These are phyloP conservation scores for Catalaphyllia jardinei DNA, from an alignment of 64 coral and sea anemone species.

Conservation along the genomic window DNA sequence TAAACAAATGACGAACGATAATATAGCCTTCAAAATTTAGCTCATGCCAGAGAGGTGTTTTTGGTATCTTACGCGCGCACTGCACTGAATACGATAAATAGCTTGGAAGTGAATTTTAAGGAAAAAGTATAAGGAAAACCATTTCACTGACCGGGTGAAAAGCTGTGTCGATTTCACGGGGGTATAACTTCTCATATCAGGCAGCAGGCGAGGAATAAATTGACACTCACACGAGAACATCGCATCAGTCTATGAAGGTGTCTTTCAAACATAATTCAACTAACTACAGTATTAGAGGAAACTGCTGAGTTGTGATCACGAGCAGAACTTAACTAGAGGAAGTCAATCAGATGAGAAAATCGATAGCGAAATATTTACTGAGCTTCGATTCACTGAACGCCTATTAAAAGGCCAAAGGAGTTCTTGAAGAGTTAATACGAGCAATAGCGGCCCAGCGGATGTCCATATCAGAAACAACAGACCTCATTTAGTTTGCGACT, in stretches of 20 bases:
- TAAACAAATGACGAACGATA: too few relatives aligned
- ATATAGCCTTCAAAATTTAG: neutral
- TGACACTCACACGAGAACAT: neutral
- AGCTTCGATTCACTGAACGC: neutral
- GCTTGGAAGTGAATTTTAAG: neutral
- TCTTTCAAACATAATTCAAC: neutral
- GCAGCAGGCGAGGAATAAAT: neutral
- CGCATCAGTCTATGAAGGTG: neutral
- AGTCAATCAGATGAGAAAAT: conserved; percentile 5
- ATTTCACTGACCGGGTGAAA: neutral
- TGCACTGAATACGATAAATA: too few relatives aligned
- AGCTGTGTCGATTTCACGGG: neutral
- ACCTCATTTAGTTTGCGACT: neutral
- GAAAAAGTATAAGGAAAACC: neutral
- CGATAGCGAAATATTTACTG: conserved; percentile 29
- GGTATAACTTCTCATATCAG: neutral
- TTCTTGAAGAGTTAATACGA: neutral
- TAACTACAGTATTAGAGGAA: conserved; percentile 12
- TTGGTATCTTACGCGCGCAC: too few relatives aligned
- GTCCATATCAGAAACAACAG: neutral
- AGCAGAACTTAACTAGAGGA: conserved; percentile 15
- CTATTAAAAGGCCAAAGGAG: conserved; percentile 3
- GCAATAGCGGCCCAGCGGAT: neutral
- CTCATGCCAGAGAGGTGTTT: too few relatives aligned
- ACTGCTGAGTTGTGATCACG: neutral